These are phyloP conservation scores for Aldrovandia affinis DNA, from an alignment of 2,797 vertebrate species.

Conservation along the genomic window DNA sequence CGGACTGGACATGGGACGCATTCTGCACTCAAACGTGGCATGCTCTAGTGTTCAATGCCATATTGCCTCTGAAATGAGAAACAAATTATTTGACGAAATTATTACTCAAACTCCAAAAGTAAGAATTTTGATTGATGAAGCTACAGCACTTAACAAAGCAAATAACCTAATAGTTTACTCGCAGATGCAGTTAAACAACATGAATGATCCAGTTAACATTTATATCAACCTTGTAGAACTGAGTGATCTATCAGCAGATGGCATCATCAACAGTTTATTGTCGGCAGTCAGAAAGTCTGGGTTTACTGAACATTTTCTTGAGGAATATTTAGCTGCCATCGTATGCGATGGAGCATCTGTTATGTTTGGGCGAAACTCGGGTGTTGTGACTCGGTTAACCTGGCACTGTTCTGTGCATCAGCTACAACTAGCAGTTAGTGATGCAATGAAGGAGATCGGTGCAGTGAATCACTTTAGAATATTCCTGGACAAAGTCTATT, in stretches of 20 bases:
- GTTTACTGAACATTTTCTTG: conserved; percentile 4
- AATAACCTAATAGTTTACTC: neutral
- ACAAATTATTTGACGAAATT: neutral
- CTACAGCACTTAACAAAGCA: neutral
- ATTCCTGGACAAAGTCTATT: too few relatives aligned
- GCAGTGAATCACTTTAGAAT: too few relatives aligned
- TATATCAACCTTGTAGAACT: conserved; percentile 7
- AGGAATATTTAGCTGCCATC: neutral
- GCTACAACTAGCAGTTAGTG: too few relatives aligned
- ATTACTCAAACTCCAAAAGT: neutral
- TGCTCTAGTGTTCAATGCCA: neutral
- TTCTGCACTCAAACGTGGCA: conserved; percentile 6
- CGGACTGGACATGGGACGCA: neutral
- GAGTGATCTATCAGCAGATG: neutral
- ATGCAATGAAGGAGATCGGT: neutral
- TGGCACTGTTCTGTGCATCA: too few relatives aligned
- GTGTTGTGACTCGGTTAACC: neutral
- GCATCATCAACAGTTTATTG: neutral
- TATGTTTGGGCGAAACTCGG: neutral
- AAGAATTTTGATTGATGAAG: conserved; percentile 4
- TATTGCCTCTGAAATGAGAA: neutral
- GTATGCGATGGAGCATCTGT: neutral
- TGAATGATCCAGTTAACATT: neutral
- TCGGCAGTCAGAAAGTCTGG: neutral
- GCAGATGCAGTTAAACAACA: neutral